Evolutionary conservation across 2,888 invertebrate species (phyloP).

Genomic region (Ypsolopha scabrella): DNA sequence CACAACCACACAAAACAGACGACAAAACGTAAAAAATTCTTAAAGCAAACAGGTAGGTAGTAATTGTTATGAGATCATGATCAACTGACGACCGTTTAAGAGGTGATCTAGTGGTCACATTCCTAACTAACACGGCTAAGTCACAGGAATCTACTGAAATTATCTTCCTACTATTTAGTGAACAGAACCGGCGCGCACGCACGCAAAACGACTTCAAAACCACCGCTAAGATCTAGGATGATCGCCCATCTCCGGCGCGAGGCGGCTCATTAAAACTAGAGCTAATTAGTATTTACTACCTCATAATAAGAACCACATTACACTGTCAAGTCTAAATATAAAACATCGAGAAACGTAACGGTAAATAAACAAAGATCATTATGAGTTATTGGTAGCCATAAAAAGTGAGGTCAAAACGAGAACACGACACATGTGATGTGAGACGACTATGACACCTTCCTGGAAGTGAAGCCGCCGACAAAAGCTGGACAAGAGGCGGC

Average conservation of each 20-base stretch:
- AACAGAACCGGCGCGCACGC: neutral
- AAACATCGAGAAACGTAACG: neutral
- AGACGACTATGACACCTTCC: neutral
- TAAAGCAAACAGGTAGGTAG: too few relatives aligned
- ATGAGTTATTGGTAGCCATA: neutral
- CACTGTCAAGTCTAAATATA: neutral
- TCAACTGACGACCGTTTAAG: too few relatives aligned
- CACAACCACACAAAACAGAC: too few relatives aligned
- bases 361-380: neutral
- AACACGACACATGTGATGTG: neutral
- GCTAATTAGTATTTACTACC: neutral
- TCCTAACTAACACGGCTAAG: too few relatives aligned
- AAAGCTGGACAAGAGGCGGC: neutral
- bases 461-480: neutral
- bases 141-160: too few relatives aligned
- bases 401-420: constrained; percentile 1
- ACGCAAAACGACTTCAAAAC: neutral
- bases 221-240: neutral
- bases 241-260: neutral
- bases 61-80: too few relatives aligned
- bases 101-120: too few relatives aligned
- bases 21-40: too few relatives aligned
- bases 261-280: neutral
- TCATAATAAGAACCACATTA: neutral
- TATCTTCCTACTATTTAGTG: neutral